phyloP scores from a whole-genome alignment of 2,888 invertebrate genomes.

The Lomographa bimaculata region DNA sequence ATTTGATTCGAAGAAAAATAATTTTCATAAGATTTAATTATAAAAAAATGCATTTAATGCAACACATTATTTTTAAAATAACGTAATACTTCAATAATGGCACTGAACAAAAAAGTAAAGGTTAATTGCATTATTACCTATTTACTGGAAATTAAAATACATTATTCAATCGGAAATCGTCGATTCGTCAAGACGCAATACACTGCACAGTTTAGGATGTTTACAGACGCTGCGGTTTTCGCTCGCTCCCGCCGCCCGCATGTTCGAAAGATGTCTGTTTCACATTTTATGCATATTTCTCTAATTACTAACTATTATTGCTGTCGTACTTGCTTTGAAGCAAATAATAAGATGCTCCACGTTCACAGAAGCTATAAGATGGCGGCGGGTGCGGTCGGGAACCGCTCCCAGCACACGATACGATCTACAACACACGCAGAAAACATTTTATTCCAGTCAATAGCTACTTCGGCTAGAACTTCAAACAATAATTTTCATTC shows the following conservation, averaged over 20 bases:
- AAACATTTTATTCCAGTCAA: conserved; percentile 22
- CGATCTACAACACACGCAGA: conserved; percentile 16
- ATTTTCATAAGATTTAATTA: conserved; percentile 37
- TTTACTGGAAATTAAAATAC: conserved; percentile 51
- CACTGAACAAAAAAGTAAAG: conserved; percentile 72
- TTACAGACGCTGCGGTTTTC: conserved; percentile 33
- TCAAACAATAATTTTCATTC: conserved; percentile 70
- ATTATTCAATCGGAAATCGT: conserved; percentile 50
- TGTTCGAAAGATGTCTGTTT: conserved; percentile 2
- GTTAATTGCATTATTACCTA: conserved; percentile 51
- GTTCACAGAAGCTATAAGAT: conserved; percentile 6
- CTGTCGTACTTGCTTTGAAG: conserved; percentile 10
- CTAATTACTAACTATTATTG: conserved; percentile 16
- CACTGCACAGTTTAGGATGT: conserved; percentile 44
- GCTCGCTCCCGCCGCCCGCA: conserved; percentile 21
- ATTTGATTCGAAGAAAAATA: conserved; percentile 51
- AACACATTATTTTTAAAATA: conserved; percentile 78
- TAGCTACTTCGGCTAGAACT: conserved; percentile 41
- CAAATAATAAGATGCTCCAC: conserved; percentile 6
- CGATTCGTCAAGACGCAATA: conserved; percentile 64
- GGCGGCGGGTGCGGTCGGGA: conserved; percentile 5
- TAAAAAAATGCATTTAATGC: conserved; percentile 77
- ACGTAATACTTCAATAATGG: conserved; percentile 79
- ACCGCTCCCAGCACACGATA: conserved; percentile 9
- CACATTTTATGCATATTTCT: conserved; percentile 6